Conservation (phyloP, 1,140 invertebrate genomes). For the Drosophila lini region DNA sequence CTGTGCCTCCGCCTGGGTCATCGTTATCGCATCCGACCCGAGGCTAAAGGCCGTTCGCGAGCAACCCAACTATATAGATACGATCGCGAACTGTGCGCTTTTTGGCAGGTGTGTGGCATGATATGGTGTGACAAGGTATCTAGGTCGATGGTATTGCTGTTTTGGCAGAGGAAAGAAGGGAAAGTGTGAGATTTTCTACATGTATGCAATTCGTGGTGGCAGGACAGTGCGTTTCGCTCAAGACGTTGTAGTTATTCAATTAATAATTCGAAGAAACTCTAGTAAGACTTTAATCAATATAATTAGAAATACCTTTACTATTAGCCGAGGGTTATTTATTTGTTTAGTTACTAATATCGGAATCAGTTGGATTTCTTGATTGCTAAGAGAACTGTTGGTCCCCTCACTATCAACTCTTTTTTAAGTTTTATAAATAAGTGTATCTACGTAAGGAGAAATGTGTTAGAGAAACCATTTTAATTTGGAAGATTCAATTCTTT, state of each 20-base stretch:
- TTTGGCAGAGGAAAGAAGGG: background rate
- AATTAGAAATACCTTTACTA: background rate
- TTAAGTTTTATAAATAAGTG: constrained; percentile 3
- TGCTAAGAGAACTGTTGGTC: background rate
- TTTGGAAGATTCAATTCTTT: constrained; percentile 25
- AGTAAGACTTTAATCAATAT: constrained; percentile 4
- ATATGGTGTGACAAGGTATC: constrained; percentile 51
- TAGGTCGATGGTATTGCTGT: constrained; percentile 45
- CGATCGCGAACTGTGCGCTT: constrained; percentile 43
- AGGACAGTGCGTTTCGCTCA: constrained; percentile 33
- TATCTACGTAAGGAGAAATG: constrained; percentile 3
- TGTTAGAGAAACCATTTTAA: constrained; percentile 7
- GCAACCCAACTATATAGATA: constrained; percentile 2
- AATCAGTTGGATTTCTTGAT: constrained; percentile 7
- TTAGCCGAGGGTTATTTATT: background rate
- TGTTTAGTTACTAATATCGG: constrained; percentile 6
- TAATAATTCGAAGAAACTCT: constrained; percentile 1
- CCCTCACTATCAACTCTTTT: background rate
- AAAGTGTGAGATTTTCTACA: background rate
- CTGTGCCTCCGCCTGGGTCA: constrained; percentile 24
- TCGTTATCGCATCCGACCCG: background rate
- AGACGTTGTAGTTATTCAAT: constrained; percentile 2
- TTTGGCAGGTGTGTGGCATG: constrained; percentile 53
- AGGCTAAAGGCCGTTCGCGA: constrained; percentile 15
- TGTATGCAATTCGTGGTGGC: background rate